Evolutionary conservation across 2,113 vertebrate species (phyloP).

Genomic region (Porphyrio hochstetteri): DNA sequence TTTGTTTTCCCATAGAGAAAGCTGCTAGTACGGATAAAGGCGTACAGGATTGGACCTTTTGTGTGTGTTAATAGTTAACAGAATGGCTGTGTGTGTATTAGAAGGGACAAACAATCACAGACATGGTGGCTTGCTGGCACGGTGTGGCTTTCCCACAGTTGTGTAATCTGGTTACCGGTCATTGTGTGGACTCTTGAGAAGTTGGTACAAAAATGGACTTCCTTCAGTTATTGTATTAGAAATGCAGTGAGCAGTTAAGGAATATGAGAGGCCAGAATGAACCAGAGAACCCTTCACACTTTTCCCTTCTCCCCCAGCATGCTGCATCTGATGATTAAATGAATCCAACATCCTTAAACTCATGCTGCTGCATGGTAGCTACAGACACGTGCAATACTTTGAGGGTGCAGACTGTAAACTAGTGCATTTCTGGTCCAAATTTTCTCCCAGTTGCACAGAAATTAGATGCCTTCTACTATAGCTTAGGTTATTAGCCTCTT

Average conservation of each 20-base stretch:
- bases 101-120: constrained; percentile 1
- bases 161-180: not conserved
- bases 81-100: not conserved
- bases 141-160: constrained; percentile 19
- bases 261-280: not conserved
- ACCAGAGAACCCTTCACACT: not conserved
- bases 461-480: not conserved
- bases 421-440: not conserved
- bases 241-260: not conserved
- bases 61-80: constrained; percentile 48
- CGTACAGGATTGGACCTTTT: not conserved
- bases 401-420: not conserved
- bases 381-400: not conserved
- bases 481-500: not conserved
- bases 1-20: not conserved
- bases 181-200: not conserved
- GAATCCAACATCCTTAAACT: not conserved
- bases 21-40: not conserved
- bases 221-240: not conserved
- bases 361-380: not conserved
- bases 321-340: not conserved
- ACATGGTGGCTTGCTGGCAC: not conserved
- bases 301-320: not conserved
- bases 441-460: not conserved
- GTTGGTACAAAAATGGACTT: not conserved